phyloP scores from a whole-genome alignment of 2,888 invertebrate genomes.

The Nomada flava region DNA sequence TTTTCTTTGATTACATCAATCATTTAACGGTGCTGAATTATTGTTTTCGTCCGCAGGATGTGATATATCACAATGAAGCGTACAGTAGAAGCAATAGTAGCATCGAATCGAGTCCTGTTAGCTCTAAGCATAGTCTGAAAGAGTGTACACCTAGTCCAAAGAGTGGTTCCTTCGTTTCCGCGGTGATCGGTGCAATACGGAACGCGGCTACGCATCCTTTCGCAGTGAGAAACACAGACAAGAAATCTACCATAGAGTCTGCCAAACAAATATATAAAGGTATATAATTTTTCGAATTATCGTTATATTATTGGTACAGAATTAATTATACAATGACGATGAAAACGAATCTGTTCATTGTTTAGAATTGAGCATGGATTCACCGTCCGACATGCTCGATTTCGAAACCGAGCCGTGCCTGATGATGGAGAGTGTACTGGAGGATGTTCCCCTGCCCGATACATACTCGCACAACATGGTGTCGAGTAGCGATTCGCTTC shows the following conservation, averaged over 20 bases:
- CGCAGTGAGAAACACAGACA: conserved; percentile 74
- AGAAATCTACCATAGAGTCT: conserved; percentile 73
- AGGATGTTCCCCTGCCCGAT: conserved; percentile 88
- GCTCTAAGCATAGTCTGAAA: conserved; percentile 81
- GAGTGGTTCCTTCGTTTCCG: conserved; percentile 89
- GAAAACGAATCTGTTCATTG: background rate
- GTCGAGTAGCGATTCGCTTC: conserved; percentile 86
- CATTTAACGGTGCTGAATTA: background rate
- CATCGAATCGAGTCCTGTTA: conserved; percentile 87
- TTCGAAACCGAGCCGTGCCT: conserved; percentile 93
- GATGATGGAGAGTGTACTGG: conserved; percentile 91
- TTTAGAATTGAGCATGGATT: conserved; percentile 87
- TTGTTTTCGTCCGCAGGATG: conserved; percentile 85
- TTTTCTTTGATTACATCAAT: background rate
- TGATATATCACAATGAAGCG: conserved; percentile 92
- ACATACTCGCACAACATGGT: conserved; percentile 89
- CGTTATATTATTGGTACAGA: background rate
- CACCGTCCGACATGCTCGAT: conserved; percentile 90
- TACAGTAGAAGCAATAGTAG: conserved; percentile 90
- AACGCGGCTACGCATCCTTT: conserved; percentile 85
- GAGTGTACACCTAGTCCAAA: conserved; percentile 86
- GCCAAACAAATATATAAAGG: conserved; percentile 80
- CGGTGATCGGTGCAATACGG: conserved; percentile 89
- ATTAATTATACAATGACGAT: background rate
- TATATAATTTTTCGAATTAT: conserved; percentile 41